Conservation (phyloP, 1,140 invertebrate genomes). For the Anastrepha ludens region DNA sequence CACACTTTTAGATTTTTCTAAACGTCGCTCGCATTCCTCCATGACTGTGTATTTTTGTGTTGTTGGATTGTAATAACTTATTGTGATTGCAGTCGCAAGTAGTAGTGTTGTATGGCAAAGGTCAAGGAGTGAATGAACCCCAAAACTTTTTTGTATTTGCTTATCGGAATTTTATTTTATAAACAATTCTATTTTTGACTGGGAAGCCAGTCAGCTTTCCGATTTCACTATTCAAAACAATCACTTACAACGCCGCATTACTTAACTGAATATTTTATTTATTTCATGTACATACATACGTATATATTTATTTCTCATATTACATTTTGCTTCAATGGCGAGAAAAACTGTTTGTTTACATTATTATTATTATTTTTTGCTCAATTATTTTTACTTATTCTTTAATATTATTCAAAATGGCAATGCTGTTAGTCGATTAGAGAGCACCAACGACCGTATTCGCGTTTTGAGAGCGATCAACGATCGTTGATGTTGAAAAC, state of each 20-base stretch:
- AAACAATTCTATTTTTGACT: background rate
- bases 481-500: background rate
- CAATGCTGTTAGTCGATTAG: conserved; percentile 15
- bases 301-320: too few species aligned
- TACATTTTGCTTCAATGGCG: background rate
- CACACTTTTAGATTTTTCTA: background rate
- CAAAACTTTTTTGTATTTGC: background rate
- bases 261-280: background rate
- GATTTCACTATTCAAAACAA: too few species aligned
- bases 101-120: conserved; percentile 26
- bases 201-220: too few species aligned
- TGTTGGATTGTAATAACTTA: background rate
- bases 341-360: background rate
- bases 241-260: background rate
- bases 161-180: background rate
- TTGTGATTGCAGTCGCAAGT: background rate
- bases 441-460: background rate
- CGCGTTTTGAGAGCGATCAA: conserved; percentile 9
- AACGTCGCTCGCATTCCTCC: conserved; percentile 43
- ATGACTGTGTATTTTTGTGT: conserved; percentile 29
- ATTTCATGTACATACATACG: background rate
- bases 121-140: conserved; percentile 18
- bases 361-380: background rate
- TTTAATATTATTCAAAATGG: background rate
- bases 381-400: background rate